phyloP scores from a whole-genome alignment of 1,140 invertebrate species.

The Lasioglossum baleicum region DNA sequence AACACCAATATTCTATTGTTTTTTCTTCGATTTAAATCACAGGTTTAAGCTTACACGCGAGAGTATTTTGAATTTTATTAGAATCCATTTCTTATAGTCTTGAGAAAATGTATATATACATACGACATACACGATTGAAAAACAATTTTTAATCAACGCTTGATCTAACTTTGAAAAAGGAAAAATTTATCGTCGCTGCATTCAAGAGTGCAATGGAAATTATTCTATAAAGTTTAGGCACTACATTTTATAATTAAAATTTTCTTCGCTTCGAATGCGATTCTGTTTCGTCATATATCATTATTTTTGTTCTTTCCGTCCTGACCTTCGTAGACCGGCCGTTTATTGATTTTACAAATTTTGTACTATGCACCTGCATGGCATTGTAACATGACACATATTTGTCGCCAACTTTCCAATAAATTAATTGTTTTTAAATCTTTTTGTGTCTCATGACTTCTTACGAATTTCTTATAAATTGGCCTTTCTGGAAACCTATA shows the following conservation, averaged over 20 bases:
- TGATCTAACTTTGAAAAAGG: too few relatives aligned
- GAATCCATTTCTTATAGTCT: too few relatives aligned
- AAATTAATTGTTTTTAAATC: background rate
- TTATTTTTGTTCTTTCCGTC: conserved; percentile 17
- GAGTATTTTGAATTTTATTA: too few relatives aligned
- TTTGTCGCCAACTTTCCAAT: background rate
- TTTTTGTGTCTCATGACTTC: too few relatives aligned
- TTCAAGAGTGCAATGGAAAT: background rate
- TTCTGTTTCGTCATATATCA: background rate
- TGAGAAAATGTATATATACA: too few relatives aligned
- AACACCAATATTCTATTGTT: too few relatives aligned
- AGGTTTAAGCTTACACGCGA: too few relatives aligned
- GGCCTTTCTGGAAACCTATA: background rate
- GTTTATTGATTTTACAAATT: conserved; percentile 33
- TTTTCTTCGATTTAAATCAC: too few relatives aligned
- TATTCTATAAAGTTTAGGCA: background rate
- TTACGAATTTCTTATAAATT: background rate
- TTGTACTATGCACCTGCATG: background rate
- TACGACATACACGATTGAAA: too few relatives aligned
- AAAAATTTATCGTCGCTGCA: too few relatives aligned
- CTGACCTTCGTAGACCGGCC: conserved; percentile 25
- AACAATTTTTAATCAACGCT: too few relatives aligned
- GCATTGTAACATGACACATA: background rate
- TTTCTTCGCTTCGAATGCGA: background rate
- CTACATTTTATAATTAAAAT: background rate